Evolutionary conservation across 2,113 vertebrate species (phyloP).

Genomic region (Chaenogobius annularis): DNA sequence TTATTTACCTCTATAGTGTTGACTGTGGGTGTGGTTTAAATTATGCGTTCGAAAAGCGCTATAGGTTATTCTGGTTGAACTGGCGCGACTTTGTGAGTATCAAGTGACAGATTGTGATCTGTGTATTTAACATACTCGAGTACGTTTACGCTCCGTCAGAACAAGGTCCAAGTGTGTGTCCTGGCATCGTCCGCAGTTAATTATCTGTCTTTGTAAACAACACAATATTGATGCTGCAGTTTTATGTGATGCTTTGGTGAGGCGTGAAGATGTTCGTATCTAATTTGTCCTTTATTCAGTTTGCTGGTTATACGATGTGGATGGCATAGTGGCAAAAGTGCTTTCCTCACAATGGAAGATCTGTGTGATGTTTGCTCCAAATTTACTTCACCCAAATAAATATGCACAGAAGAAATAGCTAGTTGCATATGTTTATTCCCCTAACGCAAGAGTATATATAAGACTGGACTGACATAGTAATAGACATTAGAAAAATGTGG

Average conservation of each 20-base stretch:
- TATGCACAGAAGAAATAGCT: too few relatives aligned
- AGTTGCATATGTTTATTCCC: too few relatives aligned
- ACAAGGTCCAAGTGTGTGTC: background rate
- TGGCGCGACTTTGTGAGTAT: background rate
- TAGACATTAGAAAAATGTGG: too few relatives aligned
- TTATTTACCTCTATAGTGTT: background rate
- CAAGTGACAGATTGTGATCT: background rate
- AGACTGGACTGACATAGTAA: too few relatives aligned
- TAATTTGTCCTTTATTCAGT: too few relatives aligned
- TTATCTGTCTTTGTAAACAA: background rate
- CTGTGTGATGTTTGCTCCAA: too few relatives aligned
- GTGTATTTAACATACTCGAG: background rate
- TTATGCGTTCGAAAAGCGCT: background rate
- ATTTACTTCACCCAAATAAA: too few relatives aligned
- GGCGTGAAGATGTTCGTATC: background rate
- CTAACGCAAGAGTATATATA: too few relatives aligned
- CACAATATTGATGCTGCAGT: background rate
- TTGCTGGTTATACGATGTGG: too few relatives aligned
- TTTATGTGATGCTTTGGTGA: background rate
- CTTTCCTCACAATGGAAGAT: too few relatives aligned
- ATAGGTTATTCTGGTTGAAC: slow-evolving; percentile 22
- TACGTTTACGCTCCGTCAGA: too few relatives aligned
- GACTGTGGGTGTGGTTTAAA: background rate
- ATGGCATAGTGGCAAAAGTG: too few relatives aligned
- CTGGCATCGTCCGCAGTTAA: background rate